A percentile compares a stretch with the other conserved stretches of the same genome.
These are phyloP conservation scores for Sclerurus mexicanus DNA, from an alignment of 2,113 vertebrate species.

Conservation along the genomic window DNA sequence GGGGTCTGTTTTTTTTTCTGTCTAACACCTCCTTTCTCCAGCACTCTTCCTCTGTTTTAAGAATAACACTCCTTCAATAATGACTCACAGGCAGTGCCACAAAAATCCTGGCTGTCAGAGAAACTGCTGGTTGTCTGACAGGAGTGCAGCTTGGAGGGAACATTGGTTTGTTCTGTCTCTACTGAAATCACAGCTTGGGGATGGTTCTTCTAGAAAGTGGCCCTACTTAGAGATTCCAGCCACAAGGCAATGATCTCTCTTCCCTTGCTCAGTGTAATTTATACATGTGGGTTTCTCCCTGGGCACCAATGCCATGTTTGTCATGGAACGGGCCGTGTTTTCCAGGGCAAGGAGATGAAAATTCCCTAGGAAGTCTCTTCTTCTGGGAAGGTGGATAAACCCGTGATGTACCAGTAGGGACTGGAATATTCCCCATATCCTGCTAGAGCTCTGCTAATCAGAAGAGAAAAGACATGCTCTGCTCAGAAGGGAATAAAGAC, in stretches of 20 bases:
- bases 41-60: not conserved
- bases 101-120: not conserved
- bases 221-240: not conserved
- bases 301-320: fast-evolving
- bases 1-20: not conserved
- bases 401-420: not conserved
- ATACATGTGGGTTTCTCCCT: not conserved
- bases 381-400: not conserved
- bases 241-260: conserved; percentile 14
- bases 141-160: not conserved
- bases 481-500: not conserved
- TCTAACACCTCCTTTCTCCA: conserved; percentile 22
- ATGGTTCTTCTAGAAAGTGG: not conserved
- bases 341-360: not conserved
- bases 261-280: not conserved
- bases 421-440: not conserved
- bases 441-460: not conserved
- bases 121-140: conserved; percentile 2
- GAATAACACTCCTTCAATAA: not conserved
- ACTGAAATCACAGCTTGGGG: not conserved
- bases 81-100: conserved; percentile 23
- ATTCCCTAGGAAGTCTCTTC: not conserved
- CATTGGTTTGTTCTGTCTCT: not conserved
- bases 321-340: not conserved
- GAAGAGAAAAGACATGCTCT: not conserved